Percentiles rank a stretch among this genome's conserved stretches.
Conservation (phyloP, 1,140 invertebrate genomes). For the Elysia chlorotica region DNA sequence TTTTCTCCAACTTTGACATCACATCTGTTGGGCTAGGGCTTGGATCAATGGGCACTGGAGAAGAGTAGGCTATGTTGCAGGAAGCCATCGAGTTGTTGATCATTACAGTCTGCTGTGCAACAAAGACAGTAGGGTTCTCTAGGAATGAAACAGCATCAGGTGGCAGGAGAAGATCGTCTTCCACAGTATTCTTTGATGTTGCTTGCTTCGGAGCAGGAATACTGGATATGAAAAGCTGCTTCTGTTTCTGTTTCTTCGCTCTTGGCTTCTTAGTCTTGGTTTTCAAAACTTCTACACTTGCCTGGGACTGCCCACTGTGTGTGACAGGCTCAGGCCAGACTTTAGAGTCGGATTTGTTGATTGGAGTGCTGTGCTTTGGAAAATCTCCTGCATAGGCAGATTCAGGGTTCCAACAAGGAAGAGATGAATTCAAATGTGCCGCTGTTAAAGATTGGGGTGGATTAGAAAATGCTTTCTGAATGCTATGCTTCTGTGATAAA, state of each 20-base stretch:
- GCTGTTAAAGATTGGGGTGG: no score
- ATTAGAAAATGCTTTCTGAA: no score
- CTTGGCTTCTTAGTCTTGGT: constrained; percentile 9
- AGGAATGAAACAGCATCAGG: constrained; percentile 13
- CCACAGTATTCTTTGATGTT: no score
- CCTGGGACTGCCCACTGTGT: not conserved
- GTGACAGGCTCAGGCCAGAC: no score
- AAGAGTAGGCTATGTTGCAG: not conserved
- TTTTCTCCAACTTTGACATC: no score
- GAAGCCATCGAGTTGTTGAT: constrained; percentile 22
- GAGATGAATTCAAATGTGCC: not conserved
- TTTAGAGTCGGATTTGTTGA: no score
- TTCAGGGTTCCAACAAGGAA: not conserved
- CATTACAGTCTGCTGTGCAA: constrained; percentile 17
- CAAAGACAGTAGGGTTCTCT: constrained; percentile 22
- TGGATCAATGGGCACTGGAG: not conserved
- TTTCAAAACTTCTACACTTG: not conserved
- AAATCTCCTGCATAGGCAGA: not conserved
- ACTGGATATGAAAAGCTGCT: no score
- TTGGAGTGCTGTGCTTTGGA: constrained; percentile 1
- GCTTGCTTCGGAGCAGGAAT: no score
- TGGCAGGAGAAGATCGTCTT: not conserved
- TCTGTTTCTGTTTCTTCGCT: constrained; percentile 14
- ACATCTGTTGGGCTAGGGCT: no score
- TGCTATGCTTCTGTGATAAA: no score